phyloP scores from a whole-genome alignment of 2,113 vertebrate species.

The Sorex fumeus region DNA sequence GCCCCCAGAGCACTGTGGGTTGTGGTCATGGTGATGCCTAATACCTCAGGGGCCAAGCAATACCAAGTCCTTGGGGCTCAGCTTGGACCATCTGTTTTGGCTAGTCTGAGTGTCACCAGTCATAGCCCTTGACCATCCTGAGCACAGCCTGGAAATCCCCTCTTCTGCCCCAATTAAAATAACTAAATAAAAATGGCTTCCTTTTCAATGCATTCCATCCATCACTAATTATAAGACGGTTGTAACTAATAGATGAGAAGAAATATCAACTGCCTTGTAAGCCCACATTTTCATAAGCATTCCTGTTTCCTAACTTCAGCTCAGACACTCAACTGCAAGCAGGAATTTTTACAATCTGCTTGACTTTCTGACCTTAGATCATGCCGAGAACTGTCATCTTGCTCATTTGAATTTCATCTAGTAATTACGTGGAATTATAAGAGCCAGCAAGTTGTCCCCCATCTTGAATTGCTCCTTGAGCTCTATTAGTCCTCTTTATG shows the following conservation, averaged over 20 bases:
- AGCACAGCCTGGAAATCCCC: too few species aligned
- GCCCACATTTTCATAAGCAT: constrained; percentile 11
- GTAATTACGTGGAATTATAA: background rate
- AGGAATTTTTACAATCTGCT: background rate
- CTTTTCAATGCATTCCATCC: background rate
- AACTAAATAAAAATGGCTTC: background rate
- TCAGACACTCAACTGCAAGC: background rate
- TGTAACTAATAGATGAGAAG: background rate
- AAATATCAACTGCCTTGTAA: background rate
- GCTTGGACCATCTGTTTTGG: too few species aligned
- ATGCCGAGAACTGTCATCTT: constrained; percentile 18
- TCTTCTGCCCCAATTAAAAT: too few species aligned
- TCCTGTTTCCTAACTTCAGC: background rate
- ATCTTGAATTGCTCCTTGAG: background rate
- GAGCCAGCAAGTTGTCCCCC: background rate
- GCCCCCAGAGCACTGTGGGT: too few species aligned
- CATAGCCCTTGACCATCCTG: too few species aligned
- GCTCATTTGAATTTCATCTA: constrained; percentile 31
- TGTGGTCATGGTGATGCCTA: too few species aligned
- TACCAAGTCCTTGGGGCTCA: too few species aligned
- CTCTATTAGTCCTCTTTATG: background rate
- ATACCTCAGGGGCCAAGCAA: too few species aligned
- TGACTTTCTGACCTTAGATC: constrained; percentile 1
- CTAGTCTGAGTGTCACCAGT: too few species aligned
- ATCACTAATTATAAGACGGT: constrained; percentile 20